Conservation (phyloP, 2,888 invertebrate species). For the Plebejus melissa region DNA sequence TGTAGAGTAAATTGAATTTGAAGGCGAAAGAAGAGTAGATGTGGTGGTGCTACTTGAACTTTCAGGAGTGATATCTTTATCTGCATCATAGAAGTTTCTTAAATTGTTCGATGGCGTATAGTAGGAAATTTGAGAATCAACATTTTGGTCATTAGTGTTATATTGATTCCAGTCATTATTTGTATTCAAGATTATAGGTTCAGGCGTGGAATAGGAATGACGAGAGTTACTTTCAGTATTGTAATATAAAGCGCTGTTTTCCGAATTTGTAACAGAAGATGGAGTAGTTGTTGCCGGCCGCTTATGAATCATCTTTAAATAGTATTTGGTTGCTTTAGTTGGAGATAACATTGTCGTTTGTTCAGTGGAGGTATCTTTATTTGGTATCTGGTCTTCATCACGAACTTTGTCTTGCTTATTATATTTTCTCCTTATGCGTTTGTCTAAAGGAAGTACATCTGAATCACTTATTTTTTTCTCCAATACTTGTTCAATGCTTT, state of each 20-base stretch:
- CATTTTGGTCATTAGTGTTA: conserved; percentile 39
- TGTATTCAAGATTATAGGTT: conserved; percentile 34
- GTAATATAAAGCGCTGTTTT: conserved; percentile 43
- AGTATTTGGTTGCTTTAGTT: conserved; percentile 53
- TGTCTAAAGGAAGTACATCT: conserved; percentile 34
- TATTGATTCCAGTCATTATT: conserved; percentile 25
- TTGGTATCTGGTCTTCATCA: conserved; percentile 44
- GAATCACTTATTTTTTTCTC: conserved; percentile 38
- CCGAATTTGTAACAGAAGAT: conserved; percentile 42
- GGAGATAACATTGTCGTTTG: conserved; percentile 40
- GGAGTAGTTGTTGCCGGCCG: conserved; percentile 55
- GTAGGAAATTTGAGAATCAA: conserved; percentile 69
- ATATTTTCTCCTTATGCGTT: conserved; percentile 51
- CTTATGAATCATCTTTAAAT: conserved; percentile 57
- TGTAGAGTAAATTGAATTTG: conserved; percentile 39
- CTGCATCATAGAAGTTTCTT: conserved; percentile 37
- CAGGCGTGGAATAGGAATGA: conserved; percentile 31
- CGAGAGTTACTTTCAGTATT: conserved; percentile 26
- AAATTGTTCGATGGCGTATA: conserved; percentile 51
- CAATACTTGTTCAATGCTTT: conserved; percentile 45
- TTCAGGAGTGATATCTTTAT: conserved; percentile 43
- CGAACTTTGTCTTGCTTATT: conserved; percentile 43
- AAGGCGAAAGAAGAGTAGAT: conserved; percentile 42
- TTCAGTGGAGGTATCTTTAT: conserved; percentile 39
- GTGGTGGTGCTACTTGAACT: conserved; percentile 47